These are phyloP conservation scores for Aplysina aerophoba DNA, from an alignment of 37 sponge, comb jelly and placozoan genomes.

Conservation along the genomic window DNA sequence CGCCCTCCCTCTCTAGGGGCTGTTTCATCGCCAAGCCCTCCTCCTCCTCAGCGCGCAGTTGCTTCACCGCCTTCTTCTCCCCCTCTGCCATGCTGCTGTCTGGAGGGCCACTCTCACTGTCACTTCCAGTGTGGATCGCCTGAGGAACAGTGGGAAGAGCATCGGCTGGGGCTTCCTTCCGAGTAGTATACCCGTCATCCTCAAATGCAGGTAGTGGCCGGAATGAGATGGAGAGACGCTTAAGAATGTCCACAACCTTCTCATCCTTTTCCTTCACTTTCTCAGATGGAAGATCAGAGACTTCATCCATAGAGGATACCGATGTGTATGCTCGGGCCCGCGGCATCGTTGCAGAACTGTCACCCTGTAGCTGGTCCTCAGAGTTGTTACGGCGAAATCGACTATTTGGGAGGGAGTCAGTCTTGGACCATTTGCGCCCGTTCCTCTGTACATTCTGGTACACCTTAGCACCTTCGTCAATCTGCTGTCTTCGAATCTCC, in stretches of 20 bases:
- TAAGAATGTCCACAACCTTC: background rate
- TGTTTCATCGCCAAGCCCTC: too few species aligned
- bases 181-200: background rate
- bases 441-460: conserved; percentile 26
- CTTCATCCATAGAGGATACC: too few species aligned
- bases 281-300: too few species aligned
- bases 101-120: background rate
- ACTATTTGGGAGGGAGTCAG: background rate
- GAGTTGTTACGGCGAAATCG: background rate
- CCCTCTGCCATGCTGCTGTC: too few species aligned
- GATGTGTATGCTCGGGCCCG: too few species aligned
- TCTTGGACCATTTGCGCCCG: background rate
- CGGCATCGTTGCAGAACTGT: too few species aligned
- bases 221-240: conserved; percentile 15
- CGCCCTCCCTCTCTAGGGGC: too few species aligned
- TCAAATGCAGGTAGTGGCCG: conserved; percentile 38
- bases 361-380: too few species aligned
- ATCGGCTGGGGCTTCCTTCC: background rate
- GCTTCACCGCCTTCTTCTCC: too few species aligned
- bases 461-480: conserved; percentile 22
- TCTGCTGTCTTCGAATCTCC: conserved; percentile 17
- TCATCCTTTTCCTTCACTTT: background rate
- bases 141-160: background rate
- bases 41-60: too few species aligned
- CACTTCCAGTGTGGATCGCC: conserved; percentile 6